A percentile compares a stretch with the other conserved stretches of the same genome.
Conservation (phyloP, 2,113 vertebrate species). For the Gnathonemus longibarbis region DNA sequence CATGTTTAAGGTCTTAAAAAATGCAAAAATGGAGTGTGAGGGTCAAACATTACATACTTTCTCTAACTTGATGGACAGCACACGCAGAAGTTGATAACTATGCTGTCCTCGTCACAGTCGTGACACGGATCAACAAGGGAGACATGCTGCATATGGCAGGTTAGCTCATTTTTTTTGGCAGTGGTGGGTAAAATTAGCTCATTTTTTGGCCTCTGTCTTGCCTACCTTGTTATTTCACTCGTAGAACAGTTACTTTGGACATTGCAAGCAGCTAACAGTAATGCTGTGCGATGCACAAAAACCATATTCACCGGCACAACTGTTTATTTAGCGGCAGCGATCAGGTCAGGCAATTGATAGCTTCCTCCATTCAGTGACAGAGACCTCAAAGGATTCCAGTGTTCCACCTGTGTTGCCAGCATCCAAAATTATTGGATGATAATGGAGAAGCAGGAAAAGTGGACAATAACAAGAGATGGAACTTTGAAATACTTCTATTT, state of each 20-base stretch:
- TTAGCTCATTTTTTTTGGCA: background rate
- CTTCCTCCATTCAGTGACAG: background rate
- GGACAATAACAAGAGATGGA: background rate
- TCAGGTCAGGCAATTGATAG: background rate
- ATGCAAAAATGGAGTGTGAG: background rate
- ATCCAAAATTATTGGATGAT: background rate
- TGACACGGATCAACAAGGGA: background rate
- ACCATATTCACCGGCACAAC: background rate
- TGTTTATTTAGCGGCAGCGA: background rate
- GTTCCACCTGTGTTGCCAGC: background rate
- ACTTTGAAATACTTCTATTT: background rate
- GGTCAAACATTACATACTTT: background rate
- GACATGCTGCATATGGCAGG: background rate
- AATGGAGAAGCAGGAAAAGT: background rate
- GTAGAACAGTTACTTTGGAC: background rate
- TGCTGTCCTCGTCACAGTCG: background rate
- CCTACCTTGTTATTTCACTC: background rate
- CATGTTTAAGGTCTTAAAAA: background rate
- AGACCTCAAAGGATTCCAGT: background rate
- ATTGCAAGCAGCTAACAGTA: background rate
- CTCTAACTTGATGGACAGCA: background rate
- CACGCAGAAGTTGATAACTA: background rate
- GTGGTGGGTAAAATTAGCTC: background rate
- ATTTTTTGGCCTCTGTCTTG: slow-evolving; percentile 2
- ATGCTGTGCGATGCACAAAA: background rate